Evolutionary conservation across 2,888 invertebrate species (phyloP).

Genomic region (Cotesia congregata): DNA sequence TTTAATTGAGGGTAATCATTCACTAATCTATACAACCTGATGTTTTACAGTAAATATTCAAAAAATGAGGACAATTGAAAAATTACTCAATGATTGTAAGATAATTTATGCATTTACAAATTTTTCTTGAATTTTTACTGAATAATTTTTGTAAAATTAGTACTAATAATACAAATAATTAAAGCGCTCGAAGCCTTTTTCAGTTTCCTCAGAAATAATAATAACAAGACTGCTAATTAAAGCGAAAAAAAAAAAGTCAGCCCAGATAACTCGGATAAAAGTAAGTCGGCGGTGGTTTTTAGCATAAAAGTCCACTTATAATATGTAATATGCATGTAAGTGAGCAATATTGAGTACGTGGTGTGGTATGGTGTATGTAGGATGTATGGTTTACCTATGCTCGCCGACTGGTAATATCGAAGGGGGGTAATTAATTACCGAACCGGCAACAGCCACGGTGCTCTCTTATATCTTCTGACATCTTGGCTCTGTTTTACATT

Average conservation of each 20-base stretch:
- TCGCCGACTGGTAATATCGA: conserved; percentile 52
- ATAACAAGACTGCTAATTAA: background rate
- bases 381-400: conserved; percentile 15
- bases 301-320: background rate
- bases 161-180: no score
- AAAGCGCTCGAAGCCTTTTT: no score
- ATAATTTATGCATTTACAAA: no score
- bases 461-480: conserved; percentile 58
- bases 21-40: no score
- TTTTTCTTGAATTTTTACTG: no score
- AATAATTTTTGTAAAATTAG: no score
- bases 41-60: no score
- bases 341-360: conserved; percentile 14
- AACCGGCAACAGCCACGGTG: conserved; percentile 53
- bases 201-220: no score
- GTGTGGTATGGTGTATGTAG: conserved; percentile 9
- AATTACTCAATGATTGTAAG: no score
- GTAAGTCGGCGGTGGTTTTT: background rate
- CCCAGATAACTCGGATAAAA: background rate
- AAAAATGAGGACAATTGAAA: no score
- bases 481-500: conserved; percentile 57
- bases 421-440: conserved; percentile 61
- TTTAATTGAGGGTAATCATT: no score
- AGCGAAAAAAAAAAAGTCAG: background rate
- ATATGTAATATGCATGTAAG: background rate